Base-by-base conservation (phyloP, 2,113 vertebrate genomes). In the Psittacula cyanocephala region DNA sequence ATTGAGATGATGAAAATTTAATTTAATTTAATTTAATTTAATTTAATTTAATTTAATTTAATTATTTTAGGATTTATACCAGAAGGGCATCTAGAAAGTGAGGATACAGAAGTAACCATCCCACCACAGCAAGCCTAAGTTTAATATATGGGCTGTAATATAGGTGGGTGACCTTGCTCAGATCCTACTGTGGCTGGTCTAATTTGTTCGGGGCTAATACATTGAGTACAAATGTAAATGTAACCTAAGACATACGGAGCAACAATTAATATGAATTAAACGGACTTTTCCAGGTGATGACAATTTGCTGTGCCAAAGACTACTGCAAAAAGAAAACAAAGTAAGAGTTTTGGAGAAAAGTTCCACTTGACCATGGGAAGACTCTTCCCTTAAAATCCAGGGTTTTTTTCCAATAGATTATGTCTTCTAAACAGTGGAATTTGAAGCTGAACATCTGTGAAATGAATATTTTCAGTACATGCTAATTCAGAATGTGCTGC, bases 391-490 rank as follows among this genome's bases (percentile, higher is more conserved):
- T 81, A 77, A 95, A 91, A 91, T 77, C 71, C 50, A 46, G 23
- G 9, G 63, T 16, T 39, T 95, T 95, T 89, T 96, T 63, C 78
- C 88, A 53, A 69, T 50, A 75, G 25, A 78, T 3, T 53, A 55
- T 92, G 37, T 81, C 88, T 96, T 81, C 70, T 49, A 82, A 91
- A 94, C 37, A 74, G 70, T 76, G 59, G 77, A 92, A 92, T 95
- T 85, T 91, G 92, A 95, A 85, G 83, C 78, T 80, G 96, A 97
- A 96, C 96, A 96, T 92, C 96, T 97, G 95, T 85, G 95, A 95
- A 96, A 85, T 68, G 63, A 94, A 72, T 93, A 93, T 96, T 96
- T 96, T 92, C 93, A 70, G 91, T 85, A 82, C 83, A 91, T 89
- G 91, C 91, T 96, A 97, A 96, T 96, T 95, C 93, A 92, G 79